Percentiles rank a stretch among this genome's conserved stretches.
Conservation (phyloP, 2,113 vertebrate species). For the Dicaeum eximium region DNA sequence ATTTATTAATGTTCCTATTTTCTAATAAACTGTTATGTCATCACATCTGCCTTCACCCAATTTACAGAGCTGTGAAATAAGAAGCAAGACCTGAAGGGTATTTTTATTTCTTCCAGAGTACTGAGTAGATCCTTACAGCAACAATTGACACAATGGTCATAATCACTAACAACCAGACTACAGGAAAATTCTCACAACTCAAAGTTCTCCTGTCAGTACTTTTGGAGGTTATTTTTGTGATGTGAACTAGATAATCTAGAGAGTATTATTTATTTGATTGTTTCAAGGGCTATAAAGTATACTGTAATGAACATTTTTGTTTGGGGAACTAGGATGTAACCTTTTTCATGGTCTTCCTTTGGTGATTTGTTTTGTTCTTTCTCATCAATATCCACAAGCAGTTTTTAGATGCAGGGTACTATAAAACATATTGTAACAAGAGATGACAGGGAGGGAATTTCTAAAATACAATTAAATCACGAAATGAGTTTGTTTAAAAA, state of each 20-base stretch:
- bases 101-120: neutral
- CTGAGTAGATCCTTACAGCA: neutral
- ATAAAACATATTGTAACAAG: neutral
- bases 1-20: neutral
- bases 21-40: neutral
- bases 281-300: neutral
- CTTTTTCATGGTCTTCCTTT: neutral
- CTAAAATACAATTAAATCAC: neutral
- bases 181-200: neutral
- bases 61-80: neutral
- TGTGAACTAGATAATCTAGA: neutral
- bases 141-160: neutral
- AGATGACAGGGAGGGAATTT: neutral
- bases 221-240: neutral
- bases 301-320: neutral
- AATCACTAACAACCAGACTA: neutral
- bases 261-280: neutral
- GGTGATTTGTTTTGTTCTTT: neutral
- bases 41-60: neutral
- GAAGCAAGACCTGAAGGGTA: neutral
- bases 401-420: neutral
- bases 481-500: neutral
- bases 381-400: neutral
- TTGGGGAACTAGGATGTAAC: neutral
- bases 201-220: neutral